These are phyloP conservation scores for Enoplosus armatus DNA, from an alignment of 2,797 vertebrate species.

Conservation along the genomic window DNA sequence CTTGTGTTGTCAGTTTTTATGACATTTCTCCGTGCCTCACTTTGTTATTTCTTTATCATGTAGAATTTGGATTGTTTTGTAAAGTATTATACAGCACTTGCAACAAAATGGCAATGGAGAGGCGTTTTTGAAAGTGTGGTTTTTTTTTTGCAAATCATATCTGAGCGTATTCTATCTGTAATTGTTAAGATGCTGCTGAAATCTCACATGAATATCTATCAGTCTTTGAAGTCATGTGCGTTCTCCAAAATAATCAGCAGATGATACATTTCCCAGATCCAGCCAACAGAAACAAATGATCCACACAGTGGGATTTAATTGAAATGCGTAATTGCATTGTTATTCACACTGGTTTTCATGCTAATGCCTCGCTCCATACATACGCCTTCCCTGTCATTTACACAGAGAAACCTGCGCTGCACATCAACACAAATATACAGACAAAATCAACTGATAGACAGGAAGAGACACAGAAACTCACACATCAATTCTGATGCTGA, in stretches of 20 bases:
- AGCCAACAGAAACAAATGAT: conserved; percentile 63
- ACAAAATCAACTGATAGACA: conserved; percentile 57
- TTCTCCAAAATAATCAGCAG: conserved; percentile 50
- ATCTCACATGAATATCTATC: conserved; percentile 49
- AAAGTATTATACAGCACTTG: conserved; percentile 44
- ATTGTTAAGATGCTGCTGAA: conserved; percentile 46
- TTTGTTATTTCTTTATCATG: conserved; percentile 58
- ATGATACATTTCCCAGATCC: conserved; percentile 56
- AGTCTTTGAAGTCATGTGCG: conserved; percentile 19
- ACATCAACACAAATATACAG: conserved; percentile 29
- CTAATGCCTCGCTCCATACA: conserved; percentile 41
- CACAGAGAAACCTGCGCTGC: conserved; percentile 5
- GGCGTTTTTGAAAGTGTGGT: conserved; percentile 33
- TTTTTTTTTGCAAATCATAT: conserved; percentile 52
- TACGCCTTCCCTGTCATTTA: conserved; percentile 45
- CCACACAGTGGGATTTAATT: conserved; percentile 70
- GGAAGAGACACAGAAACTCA: conserved; percentile 43
- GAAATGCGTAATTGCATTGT: conserved; percentile 74
- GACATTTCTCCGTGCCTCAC: conserved; percentile 60
- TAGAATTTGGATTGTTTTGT: conserved; percentile 41
- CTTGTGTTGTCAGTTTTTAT: conserved; percentile 75
- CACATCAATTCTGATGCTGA: conserved; percentile 56
- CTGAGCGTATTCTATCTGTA: conserved; percentile 29
- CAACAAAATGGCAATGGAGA: conserved; percentile 23
- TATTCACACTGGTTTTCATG: conserved; percentile 63